Evolutionary conservation across 1,140 invertebrate species (phyloP).

Genomic region (Cecropterus lyciades): DNA sequence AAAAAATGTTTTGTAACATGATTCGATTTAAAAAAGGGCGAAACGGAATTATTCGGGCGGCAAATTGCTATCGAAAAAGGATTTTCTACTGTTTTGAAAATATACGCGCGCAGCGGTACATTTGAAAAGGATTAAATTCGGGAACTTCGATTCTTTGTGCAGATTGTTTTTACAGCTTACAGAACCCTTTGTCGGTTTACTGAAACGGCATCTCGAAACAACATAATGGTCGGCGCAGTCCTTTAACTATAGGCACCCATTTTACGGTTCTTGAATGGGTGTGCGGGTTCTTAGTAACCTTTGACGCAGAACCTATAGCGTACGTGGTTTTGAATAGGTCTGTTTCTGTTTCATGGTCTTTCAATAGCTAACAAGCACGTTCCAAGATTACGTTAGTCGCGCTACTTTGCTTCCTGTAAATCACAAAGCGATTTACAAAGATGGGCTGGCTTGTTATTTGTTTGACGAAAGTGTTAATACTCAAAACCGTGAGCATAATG

Average conservation of each 20-base stretch:
- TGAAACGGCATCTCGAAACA: conserved; percentile 49
- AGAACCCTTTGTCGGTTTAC: conserved; percentile 74
- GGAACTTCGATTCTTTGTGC: conserved; percentile 55
- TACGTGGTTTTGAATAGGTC: conserved; percentile 65
- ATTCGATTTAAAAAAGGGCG: conserved; percentile 53
- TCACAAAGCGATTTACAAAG: conserved; percentile 27
- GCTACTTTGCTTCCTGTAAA: conserved; percentile 37
- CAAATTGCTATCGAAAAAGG: conserved; percentile 79
- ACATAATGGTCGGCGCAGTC: conserved; percentile 53
- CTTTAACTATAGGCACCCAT: conserved; percentile 57
- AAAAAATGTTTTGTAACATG: conserved; percentile 58
- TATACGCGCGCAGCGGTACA: conserved; percentile 62
- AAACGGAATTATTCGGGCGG: conserved; percentile 68
- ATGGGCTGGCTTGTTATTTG: background rate
- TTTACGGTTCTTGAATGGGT: conserved; percentile 71
- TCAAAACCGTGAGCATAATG: background rate
- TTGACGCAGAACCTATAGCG: conserved; percentile 58
- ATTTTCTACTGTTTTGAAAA: conserved; percentile 82
- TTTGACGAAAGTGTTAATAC: conserved; percentile 10
- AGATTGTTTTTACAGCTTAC: conserved; percentile 83
- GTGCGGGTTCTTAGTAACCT: conserved; percentile 63
- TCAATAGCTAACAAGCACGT: conserved; percentile 56
- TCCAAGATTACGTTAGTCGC: conserved; percentile 45
- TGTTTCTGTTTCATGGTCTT: conserved; percentile 75
- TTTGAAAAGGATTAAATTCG: conserved; percentile 75